Percentiles rank a stretch among this genome's conserved stretches.
Conservation (phyloP, 2,797 vertebrate species). For the Monodelphis domestica region DNA sequence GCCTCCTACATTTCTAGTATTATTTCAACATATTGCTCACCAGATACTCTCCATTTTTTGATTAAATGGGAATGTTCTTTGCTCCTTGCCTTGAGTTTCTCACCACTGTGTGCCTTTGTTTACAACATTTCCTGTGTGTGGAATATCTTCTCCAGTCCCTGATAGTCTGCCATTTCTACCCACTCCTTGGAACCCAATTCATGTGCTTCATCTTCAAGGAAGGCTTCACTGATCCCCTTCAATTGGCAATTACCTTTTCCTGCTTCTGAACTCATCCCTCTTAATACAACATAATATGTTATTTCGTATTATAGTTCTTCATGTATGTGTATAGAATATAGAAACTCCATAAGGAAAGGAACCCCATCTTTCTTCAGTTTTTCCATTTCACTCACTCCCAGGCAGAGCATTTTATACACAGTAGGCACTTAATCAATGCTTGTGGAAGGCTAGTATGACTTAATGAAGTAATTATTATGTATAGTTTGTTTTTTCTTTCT, state of each 20-base stretch:
- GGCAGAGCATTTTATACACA: too few species aligned
- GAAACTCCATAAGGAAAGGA: neutral
- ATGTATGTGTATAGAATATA: neutral
- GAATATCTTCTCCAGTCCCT: neutral
- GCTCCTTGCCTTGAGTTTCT: neutral
- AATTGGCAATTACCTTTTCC: neutral
- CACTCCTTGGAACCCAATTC: neutral
- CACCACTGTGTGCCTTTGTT: neutral
- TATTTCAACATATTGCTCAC: neutral
- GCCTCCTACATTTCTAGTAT: neutral
- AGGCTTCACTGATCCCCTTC: neutral
- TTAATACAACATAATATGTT: neutral
- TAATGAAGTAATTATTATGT: neutral
- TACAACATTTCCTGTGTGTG: neutral
- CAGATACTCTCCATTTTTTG: neutral
- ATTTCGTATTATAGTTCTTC: neutral
- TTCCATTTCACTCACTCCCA: too few species aligned
- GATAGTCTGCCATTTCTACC: neutral
- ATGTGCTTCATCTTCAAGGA: neutral
- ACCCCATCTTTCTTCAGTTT: neutral
- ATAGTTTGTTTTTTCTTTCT: neutral
- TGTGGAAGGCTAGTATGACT: neutral
- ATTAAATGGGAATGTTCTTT: neutral
- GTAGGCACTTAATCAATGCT: too few species aligned
- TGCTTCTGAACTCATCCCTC: neutral